Base-by-base conservation (phyloP, 1,140 invertebrate genomes). In the Holcopasites calliopsidis region DNA sequence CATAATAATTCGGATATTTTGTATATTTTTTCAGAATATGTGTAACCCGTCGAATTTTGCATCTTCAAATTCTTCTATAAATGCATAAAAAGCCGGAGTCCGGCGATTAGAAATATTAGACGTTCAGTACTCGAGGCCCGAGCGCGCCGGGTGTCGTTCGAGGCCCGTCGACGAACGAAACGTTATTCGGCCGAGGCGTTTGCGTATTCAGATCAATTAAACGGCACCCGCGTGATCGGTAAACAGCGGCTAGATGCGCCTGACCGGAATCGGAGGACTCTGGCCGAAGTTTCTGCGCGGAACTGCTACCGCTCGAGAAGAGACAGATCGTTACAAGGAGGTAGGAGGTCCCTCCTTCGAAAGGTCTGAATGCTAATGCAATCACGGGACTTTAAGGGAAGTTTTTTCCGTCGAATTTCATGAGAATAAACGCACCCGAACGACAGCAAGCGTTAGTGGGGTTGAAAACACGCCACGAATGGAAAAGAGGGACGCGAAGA, bases 291-390 rank as follows among this genome's bases (percentile, higher is more conserved):
- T 28, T 3, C 16, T 3, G 2, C n/a, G n/a, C n/a, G n/a, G n/a
- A n/a, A n/a, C n/a, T n/a, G n/a, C n/a, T n/a, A n/a, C n/a, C n/a
- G n/a, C 4, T 1, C 28, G 21, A 35, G 50, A 18, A 35, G 47
- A 33, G 66, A 69, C 65, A 28, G 52, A 60, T 18, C 31, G n/a
- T 18, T 38, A 38, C 18, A 21, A 50, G n/a, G 21, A n/a, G 47
- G 10, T 18, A 28, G 8, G 8, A 7, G 1, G 26, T 0, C 10
- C 8, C 31, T 26, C 8, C n/a, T 44, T 18, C 23, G 55, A n/a
- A 38, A 55, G 61, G 40, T 71, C 49, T 10, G 28, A 49, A 57
- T 57, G 42, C 55, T 71, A 71, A 71, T 71, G 55, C 55, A 61
- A 71, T 71, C 68, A 49, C 54, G 31, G 23, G 44, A 71, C n/a